Percentiles rank a stretch among this genome's conserved stretches.
Conservation (phyloP, 2,888 invertebrate species). For the Stictocephala bisonia region DNA sequence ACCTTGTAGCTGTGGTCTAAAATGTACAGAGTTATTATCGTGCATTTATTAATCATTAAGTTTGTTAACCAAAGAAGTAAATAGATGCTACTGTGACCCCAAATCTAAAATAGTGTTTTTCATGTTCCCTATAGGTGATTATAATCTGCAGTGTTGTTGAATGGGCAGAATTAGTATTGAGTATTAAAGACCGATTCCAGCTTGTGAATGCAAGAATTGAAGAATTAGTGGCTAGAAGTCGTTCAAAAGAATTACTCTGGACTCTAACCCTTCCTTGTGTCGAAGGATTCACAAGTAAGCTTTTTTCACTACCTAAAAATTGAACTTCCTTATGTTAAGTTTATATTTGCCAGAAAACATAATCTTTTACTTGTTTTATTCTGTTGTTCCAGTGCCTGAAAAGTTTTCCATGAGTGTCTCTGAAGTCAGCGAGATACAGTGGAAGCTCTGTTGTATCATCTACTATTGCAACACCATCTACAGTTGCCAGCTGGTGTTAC, state of each 20-base stretch:
- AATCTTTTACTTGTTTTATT: too few relatives aligned
- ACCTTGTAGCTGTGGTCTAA: too few relatives aligned
- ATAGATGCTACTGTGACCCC: too few relatives aligned
- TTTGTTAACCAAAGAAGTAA: too few relatives aligned
- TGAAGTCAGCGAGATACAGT: conserved; percentile 14
- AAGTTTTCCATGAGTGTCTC: neutral
- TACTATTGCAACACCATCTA: conserved; percentile 28
- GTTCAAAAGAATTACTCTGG: conserved; percentile 3
- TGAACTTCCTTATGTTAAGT: too few relatives aligned
- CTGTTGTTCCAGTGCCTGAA: conserved; percentile 16
- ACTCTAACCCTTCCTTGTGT: conserved; percentile 14
- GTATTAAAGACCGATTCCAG: conserved; percentile 6
- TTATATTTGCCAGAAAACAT: too few relatives aligned
- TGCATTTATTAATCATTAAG: too few relatives aligned
- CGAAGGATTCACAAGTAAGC: conserved; percentile 7
- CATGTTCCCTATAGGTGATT: too few relatives aligned
- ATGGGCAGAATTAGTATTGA: neutral
- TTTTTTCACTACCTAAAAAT: too few relatives aligned
- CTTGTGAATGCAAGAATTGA: conserved; percentile 10
- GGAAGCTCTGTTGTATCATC: conserved; percentile 10
- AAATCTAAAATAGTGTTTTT: too few relatives aligned
- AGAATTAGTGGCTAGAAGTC: neutral
- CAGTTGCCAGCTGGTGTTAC: neutral
- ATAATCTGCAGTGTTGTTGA: neutral
- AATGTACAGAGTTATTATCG: too few relatives aligned